These are phyloP conservation scores for Panthera leo DNA, from an alignment of 2,113 vertebrate species.

Conservation along the genomic window DNA sequence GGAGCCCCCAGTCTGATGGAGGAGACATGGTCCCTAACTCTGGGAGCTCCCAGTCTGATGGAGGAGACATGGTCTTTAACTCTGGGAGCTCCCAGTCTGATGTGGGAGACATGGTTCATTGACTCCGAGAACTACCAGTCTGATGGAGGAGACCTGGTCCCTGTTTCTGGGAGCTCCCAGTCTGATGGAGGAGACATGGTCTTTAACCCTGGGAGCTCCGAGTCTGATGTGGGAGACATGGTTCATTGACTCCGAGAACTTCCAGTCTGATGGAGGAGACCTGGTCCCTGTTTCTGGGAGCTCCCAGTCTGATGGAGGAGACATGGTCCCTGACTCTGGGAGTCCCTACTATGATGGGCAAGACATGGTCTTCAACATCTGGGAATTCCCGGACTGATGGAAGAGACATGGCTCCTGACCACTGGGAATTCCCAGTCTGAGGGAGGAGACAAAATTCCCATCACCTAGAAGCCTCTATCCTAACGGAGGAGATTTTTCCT, in stretches of 20 bases:
- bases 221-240: conserved; percentile 37
- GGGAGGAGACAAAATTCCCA: not conserved
- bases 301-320: conserved; percentile 46
- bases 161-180: not conserved
- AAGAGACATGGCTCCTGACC: not conserved
- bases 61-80: not conserved
- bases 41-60: conserved; percentile 20
- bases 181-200: conserved; percentile 24
- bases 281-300: not conserved
- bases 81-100: not conserved
- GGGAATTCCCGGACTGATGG: not conserved
- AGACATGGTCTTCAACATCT: not conserved
- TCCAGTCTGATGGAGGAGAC: conserved; percentile 4
- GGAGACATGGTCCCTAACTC: not conserved
- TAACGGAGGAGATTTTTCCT: not conserved
- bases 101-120: not conserved
- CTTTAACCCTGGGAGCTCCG: not conserved
- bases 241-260: not conserved
- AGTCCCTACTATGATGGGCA: conserved; percentile 27
- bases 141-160: not conserved
- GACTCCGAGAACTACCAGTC: not conserved
- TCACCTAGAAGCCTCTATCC: not conserved
- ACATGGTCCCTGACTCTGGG: not conserved
- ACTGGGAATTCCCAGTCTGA: not conserved
- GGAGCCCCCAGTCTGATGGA: not conserved